Base-by-base conservation (phyloP, 2,113 vertebrate species). In the Gnathonemus longibarbis region DNA sequence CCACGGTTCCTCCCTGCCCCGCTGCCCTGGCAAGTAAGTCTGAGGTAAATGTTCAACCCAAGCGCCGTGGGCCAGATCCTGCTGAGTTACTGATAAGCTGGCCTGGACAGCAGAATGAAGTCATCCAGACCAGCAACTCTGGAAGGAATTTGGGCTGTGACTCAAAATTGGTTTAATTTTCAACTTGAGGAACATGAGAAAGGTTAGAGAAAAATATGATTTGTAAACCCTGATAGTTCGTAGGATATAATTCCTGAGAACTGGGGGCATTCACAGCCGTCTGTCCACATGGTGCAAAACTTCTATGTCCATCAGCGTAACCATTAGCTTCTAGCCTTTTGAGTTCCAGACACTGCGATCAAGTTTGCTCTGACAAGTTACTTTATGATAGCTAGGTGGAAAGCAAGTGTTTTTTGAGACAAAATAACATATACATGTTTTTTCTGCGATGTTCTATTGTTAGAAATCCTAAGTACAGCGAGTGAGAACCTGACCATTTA, bases 81-180 rank as follows among this genome's bases (percentile, higher is more conserved):
- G 8, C 24, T 3, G 84, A 86, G 48, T 48, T 13, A 53, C 85
- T 50, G 49, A 52, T 87, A 87, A 87, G 49, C 49, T 87, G 84
- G 27, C 48, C 13, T 10, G 15, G 39, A 84, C 17, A 13, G 83
- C 39, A 48, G 85, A 31, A 87, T 87, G 85, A 52, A 87, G 49
- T 87, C 85, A 87, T 87, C 49, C 49, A 49, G n/a, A 52, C 49
- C 27, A n/a, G 49, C 50, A 27, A 87, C 27, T 35, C 48, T 53
- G 85, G 85, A 87, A 87, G 85, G 50, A 87, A 87, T 53, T 53
- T 87, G 85, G 48, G 50, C 85, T 87, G 49, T 27, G 48, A 87
- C 21, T 84, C 83, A 84, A 84, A 84, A 27, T 39, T n/a, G 50
- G 49, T 87, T 87, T 53, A 87, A 53, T 87, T 87, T 53, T 53